phyloP scores from a whole-genome alignment of 2,888 invertebrate species.

The Phaonia tiefii region DNA sequence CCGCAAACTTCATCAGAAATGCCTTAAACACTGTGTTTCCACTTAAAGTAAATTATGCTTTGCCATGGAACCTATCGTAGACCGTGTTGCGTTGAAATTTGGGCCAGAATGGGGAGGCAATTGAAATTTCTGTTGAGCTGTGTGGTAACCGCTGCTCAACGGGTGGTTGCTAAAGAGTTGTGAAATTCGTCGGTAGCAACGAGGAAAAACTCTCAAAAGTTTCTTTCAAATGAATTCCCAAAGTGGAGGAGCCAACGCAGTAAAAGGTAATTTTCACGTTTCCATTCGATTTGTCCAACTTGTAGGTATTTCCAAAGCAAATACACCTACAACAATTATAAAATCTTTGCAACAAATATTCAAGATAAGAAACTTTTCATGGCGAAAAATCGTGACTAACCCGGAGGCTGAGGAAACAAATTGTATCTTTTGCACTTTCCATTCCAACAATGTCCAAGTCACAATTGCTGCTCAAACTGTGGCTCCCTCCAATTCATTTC shows the following conservation, averaged over 20 bases:
- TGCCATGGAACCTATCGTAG: slow-evolving; percentile 8
- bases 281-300: slow-evolving; percentile 10
- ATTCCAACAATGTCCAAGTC: neutral
- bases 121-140: slow-evolving; percentile 23
- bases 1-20: slow-evolving; percentile 21
- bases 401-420: slow-evolving; percentile 56
- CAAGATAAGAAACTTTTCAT: slow-evolving; percentile 42
- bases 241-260: slow-evolving; percentile 11
- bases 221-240: slow-evolving; percentile 6
- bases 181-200: slow-evolving; percentile 6
- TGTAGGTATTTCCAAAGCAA: slow-evolving; percentile 39
- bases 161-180: slow-evolving; percentile 14
- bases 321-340: slow-evolving; percentile 4
- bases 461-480: neutral
- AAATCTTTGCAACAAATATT: slow-evolving; percentile 46
- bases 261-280: slow-evolving; percentile 29
- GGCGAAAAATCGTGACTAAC: slow-evolving; percentile 60
- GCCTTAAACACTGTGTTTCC: slow-evolving; percentile 49
- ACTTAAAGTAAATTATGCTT: slow-evolving; percentile 37
- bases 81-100: neutral
- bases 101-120: neutral
- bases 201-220: slow-evolving; percentile 8
- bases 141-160: slow-evolving; percentile 1
- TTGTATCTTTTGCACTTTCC: neutral
- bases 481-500: no score